Base-by-base conservation (phyloP, 2,888 invertebrate genomes). In the Agonopterix arenella region DNA sequence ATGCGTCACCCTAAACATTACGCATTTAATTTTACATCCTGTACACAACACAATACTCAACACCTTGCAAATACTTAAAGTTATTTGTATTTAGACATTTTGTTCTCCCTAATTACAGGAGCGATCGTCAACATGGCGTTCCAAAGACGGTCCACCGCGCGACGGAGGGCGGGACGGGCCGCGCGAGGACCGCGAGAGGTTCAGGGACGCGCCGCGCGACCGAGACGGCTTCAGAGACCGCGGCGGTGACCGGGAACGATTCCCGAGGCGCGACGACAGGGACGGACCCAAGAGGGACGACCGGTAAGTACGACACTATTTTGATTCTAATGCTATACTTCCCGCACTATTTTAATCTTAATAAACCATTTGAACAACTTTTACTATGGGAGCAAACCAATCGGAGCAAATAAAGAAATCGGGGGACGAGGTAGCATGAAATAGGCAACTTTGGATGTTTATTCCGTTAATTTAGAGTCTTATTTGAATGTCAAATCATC, bases 111-210 rank as follows among this genome's bases (percentile, higher is more conserved):
- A 10, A 28, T 44, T 47, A n/a, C 64, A 86, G 88, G 86, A 88
- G 38, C 85, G 88, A 1, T 69, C 84, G 0, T 74, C 83, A 0
- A 60, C 80, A 0, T 88, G 88, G 88, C 79, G 88, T 0, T 67
- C 76, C 2, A 88, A 84, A 56, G 85, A 86, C 49, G 77, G 53
- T 0, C 64, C 73, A 2, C 69, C 76, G 38, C 64, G 77, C 13
- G 82, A 77, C 13, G 71, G 78, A 4, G 61, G 0, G 72, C 75
- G 2, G 68, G 80, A 2, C 74, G 84, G 38, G 1, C 47, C 38
- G 38, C 66, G 60, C 43, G 62, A 61, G 41, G 70, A 67, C 36
- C 63, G 68, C 4, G 73, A 71, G 49, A 62, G 68, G 9, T 60
- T 59, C 4, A 58, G 57, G n/a, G 46, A 58, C 45, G 67, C 61